phyloP scores from a whole-genome alignment of 2,888 invertebrate genomes.

The Polietes domitor region DNA sequence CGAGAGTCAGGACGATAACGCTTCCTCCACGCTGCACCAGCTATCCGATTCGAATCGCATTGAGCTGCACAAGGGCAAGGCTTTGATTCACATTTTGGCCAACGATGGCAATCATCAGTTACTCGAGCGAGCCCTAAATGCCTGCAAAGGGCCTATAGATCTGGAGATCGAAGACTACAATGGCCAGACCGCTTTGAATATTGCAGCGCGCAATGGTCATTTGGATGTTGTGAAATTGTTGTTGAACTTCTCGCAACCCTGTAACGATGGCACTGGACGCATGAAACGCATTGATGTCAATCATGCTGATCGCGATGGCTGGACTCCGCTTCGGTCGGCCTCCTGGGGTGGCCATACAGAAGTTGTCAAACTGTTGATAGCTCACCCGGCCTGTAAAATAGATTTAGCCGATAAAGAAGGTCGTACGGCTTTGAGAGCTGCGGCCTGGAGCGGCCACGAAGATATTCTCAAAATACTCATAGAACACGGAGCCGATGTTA shows the following conservation, averaged over 20 bases:
- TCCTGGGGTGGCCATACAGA: constrained; percentile 98
- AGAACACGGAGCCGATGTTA: constrained; percentile 89
- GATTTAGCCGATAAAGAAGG: constrained; percentile 94
- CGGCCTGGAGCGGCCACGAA: constrained; percentile 97
- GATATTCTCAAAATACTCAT: constrained; percentile 89
- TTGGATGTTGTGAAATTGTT: constrained; percentile 86
- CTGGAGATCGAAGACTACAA: constrained; percentile 87
- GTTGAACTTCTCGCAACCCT: constrained; percentile 78
- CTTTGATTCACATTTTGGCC: constrained; percentile 88
- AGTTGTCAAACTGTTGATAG: constrained; percentile 90
- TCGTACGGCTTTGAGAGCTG: constrained; percentile 93
- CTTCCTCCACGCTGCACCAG: constrained; percentile 78
- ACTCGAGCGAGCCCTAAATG: constrained; percentile 85
- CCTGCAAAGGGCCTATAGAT: constrained; percentile 82
- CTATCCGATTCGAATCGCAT: constrained; percentile 80
- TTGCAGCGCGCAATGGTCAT: constrained; percentile 91
- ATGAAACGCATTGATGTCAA: constrained; percentile 85
- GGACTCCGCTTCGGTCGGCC: constrained; percentile 95
- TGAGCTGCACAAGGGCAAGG: constrained; percentile 83
- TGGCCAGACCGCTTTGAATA: constrained; percentile 93
- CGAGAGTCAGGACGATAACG: constrained; percentile 80
- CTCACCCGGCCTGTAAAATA: constrained; percentile 88
- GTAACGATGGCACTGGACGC: constrained; percentile 78
- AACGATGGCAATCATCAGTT: constrained; percentile 88
- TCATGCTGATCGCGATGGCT: constrained; percentile 91